A percentile compares a stretch with the other conserved stretches of the same genome.
These are phyloP conservation scores for Agriopis aurantiaria DNA, from an alignment of 2,888 invertebrate species.

Conservation along the genomic window DNA sequence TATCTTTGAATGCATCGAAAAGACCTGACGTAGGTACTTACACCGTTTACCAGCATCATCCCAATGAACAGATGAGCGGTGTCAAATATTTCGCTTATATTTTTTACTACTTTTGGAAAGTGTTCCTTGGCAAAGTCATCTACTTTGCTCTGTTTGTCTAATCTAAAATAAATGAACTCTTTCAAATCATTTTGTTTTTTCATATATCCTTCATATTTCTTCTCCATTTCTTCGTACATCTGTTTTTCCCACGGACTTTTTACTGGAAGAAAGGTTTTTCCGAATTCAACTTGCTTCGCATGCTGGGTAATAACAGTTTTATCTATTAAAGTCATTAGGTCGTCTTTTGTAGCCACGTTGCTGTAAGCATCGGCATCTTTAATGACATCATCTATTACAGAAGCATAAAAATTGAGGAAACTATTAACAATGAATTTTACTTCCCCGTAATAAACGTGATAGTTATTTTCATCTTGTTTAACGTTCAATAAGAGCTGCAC, in stretches of 20 bases:
- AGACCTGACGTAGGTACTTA: conserved; percentile 49
- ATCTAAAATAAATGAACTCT: conserved; percentile 45
- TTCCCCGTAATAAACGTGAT: conserved; percentile 65
- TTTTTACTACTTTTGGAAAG: conserved; percentile 54
- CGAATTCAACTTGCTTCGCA: conserved; percentile 57
- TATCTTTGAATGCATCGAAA: not conserved
- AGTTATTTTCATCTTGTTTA: conserved; percentile 57
- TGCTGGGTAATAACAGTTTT: conserved; percentile 56
- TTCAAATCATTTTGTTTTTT: conserved; percentile 49
- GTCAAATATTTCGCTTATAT: conserved; percentile 57
- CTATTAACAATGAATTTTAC: conserved; percentile 61
- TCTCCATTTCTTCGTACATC: conserved; percentile 55
- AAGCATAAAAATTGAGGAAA: conserved; percentile 60
- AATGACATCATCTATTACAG: conserved; percentile 57
- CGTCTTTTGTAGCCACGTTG: conserved; percentile 49
- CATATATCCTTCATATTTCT: conserved; percentile 50
- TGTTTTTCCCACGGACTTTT: conserved; percentile 52
- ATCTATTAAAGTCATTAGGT: conserved; percentile 55
- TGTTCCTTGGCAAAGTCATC: conserved; percentile 57
- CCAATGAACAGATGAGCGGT: conserved; percentile 61
- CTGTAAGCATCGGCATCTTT: conserved; percentile 56
- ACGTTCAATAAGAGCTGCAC: conserved; percentile 53
- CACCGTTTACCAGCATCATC: conserved; percentile 56
- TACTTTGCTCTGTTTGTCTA: conserved; percentile 58
- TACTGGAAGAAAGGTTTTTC: conserved; percentile 57